Evolutionary conservation across 2,113 vertebrate genomes (phyloP).

Genomic region (Peucedramus taeniatus): DNA sequence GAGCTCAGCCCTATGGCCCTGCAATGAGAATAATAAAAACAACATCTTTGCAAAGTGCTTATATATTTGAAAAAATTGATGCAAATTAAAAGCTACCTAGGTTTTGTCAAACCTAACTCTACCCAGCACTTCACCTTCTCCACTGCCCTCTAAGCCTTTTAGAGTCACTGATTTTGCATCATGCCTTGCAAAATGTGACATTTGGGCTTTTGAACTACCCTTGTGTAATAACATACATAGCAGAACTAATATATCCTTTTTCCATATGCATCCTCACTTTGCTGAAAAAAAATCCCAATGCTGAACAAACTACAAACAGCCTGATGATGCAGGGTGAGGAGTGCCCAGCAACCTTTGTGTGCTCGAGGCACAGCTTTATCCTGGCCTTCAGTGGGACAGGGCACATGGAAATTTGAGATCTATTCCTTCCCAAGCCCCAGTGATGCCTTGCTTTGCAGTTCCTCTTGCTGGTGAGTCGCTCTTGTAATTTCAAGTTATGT

Average conservation of each 20-base stretch:
- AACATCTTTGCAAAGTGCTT: background rate
- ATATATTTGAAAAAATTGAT: background rate
- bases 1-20: background rate
- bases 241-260: background rate
- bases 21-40: background rate
- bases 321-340: background rate
- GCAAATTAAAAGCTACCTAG: background rate
- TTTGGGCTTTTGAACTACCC: background rate
- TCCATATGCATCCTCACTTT: background rate
- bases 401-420: background rate
- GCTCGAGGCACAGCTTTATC: background rate
- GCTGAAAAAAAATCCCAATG: background rate
- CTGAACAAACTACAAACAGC: background rate
- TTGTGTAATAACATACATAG: background rate
- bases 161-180: background rate
- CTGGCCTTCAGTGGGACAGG: background rate
- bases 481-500: conserved; percentile 52
- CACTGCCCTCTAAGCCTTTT: background rate
- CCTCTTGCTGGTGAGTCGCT: background rate
- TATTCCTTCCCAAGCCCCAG: background rate
- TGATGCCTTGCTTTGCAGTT: background rate
- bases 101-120: background rate
- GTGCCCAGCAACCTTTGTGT: background rate
- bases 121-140: background rate
- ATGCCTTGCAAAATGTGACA: background rate